Percentiles rank a stretch among this genome's conserved stretches.
Evolutionary conservation across 1,140 invertebrate genomes (phyloP).

Genomic region (Cherax destructor): DNA sequence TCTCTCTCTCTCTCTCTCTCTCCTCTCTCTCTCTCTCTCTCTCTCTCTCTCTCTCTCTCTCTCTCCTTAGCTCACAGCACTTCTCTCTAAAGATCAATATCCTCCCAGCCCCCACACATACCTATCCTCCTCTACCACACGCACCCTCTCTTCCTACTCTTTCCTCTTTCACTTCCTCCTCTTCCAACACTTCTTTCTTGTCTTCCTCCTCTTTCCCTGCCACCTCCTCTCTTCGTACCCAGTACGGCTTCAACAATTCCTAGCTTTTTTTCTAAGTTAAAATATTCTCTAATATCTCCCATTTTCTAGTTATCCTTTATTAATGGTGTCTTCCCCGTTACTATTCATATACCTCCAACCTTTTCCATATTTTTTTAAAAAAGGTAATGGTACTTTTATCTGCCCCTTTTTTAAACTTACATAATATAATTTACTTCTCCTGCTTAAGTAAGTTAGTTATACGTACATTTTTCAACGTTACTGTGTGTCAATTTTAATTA

Average conservation of each 20-base stretch:
- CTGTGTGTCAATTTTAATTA: no score
- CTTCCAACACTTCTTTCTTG: background rate
- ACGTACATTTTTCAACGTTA: no score
- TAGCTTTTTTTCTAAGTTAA: no score
- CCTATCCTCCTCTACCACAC: background rate
- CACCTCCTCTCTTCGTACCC: background rate
- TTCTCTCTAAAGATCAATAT: slow-evolving; percentile 22
- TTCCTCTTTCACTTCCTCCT: background rate
- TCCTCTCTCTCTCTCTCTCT: slow-evolving; percentile 35
- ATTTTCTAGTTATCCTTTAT: background rate
- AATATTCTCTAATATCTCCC: background rate
- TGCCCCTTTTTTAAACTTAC: no score
- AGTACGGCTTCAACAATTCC: background rate
- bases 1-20: background rate
- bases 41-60: slow-evolving; percentile 47
- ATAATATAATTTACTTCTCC: no score
- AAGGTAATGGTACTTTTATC: no score
- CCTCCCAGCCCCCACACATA: background rate
- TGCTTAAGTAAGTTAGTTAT: no score
- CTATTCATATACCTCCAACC: background rate
- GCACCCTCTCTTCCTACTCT: background rate
- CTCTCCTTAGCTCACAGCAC: slow-evolving; percentile 10
- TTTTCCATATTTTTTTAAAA: no score
- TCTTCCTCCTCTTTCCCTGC: background rate
- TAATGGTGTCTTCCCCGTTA: background rate